These are phyloP conservation scores for Oxyteleia sp. DNA, from an alignment of 2,888 invertebrate genomes.

Conservation along the genomic window DNA sequence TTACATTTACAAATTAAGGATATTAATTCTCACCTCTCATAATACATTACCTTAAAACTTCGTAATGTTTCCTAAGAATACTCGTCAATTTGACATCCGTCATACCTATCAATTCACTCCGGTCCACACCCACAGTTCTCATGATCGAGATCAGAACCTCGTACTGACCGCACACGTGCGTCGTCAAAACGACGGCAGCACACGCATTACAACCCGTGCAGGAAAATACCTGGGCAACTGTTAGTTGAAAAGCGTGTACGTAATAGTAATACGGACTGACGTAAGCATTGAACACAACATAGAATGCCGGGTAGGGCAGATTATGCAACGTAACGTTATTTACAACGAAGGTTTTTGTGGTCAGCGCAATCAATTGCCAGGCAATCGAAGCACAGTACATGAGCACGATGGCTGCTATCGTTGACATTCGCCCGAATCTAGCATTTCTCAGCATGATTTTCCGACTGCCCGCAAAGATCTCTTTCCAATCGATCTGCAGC, in stretches of 20 bases:
- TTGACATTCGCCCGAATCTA: slow-evolving; percentile 13
- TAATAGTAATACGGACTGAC: slow-evolving; percentile 16
- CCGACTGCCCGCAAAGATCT: slow-evolving; percentile 14
- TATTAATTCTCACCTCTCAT: no score
- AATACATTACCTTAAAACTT: no score
- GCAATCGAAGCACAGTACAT: background rate
- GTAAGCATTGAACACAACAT: slow-evolving; percentile 9
- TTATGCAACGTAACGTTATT: slow-evolving; percentile 5
- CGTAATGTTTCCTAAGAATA: no score
- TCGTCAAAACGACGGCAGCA: slow-evolving; percentile 10
- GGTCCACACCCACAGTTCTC: background rate
- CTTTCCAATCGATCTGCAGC: slow-evolving; percentile 24
- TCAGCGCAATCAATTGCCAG: slow-evolving; percentile 16
- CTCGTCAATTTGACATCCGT: background rate
- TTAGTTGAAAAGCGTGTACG: background rate
- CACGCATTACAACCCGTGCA: slow-evolving; percentile 9
- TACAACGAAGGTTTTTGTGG: background rate
- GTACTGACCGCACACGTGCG: slow-evolving; percentile 12
- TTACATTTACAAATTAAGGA: no score
- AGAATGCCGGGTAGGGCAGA: slow-evolving; percentile 5
- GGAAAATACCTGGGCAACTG: background rate
- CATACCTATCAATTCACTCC: background rate
- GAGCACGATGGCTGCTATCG: background rate
- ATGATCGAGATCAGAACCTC: background rate
- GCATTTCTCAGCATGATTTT: slow-evolving; percentile 29